Percentiles rank a stretch among this genome's conserved stretches.
Evolutionary conservation across 2,888 invertebrate species (phyloP).

Genomic region (Caenorhabditis doughertyi): DNA sequence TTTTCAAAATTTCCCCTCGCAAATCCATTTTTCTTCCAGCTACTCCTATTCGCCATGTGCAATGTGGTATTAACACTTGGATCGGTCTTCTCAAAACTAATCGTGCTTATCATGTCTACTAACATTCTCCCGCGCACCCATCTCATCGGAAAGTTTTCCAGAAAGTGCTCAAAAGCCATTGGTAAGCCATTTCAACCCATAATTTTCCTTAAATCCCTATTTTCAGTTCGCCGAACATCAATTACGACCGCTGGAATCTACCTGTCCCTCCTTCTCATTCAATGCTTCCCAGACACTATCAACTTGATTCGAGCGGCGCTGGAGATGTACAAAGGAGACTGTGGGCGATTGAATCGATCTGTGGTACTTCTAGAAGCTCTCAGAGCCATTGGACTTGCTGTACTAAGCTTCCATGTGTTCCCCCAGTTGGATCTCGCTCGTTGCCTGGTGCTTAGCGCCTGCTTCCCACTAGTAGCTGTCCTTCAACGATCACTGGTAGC

Average conservation of each 20-base stretch:
- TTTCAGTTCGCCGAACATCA: conserved; percentile 66
- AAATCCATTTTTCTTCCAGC: conserved; percentile 66
- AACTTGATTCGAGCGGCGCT: conserved; percentile 67
- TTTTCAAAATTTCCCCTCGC: no score
- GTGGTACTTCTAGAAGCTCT: conserved; percentile 74
- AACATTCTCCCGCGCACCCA: conserved; percentile 68
- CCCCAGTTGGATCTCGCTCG: conserved; percentile 70
- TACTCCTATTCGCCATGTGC: conserved; percentile 73
- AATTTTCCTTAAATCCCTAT: not conserved
- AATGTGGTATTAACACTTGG: conserved; percentile 74
- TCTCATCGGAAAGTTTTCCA: conserved; percentile 50
- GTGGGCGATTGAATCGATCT: conserved; percentile 55
- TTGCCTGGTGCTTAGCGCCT: conserved; percentile 61
- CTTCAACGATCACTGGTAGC: conserved; percentile 60
- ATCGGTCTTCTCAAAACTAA: conserved; percentile 74
- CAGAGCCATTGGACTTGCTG: conserved; percentile 74
- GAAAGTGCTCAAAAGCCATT: conserved; percentile 47
- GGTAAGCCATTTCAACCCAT: conserved; percentile 12
- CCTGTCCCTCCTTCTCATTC: conserved; percentile 74
- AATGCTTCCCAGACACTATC: conserved; percentile 76
- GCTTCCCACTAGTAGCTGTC: conserved; percentile 66
- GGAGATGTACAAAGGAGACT: conserved; percentile 63
- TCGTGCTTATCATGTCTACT: conserved; percentile 76
- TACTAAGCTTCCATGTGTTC: conserved; percentile 71
- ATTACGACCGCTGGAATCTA: conserved; percentile 69